These are phyloP conservation scores for Matsumurasca onukii DNA, from an alignment of 1,140 invertebrate species.

Conservation along the genomic window DNA sequence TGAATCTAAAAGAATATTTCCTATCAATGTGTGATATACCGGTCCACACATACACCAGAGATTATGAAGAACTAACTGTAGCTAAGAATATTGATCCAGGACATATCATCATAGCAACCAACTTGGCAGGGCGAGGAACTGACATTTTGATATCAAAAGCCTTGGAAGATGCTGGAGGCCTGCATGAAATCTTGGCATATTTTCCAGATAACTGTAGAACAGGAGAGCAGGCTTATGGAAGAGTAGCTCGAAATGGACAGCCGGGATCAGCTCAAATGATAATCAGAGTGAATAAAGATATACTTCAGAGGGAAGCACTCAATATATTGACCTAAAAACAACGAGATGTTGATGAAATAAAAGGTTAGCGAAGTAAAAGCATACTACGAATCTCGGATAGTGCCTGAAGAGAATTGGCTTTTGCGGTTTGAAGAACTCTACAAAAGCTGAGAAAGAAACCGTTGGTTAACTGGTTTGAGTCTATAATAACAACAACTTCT, in stretches of 20 bases:
- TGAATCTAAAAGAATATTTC: not conserved
- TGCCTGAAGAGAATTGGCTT: not conserved
- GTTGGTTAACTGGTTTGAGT: not conserved
- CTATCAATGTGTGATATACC: conserved; percentile 33
- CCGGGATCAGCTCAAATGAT: conserved; percentile 44
- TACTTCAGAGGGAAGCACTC: no score
- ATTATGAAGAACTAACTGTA: conserved; percentile 37
- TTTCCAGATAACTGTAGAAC: conserved; percentile 46
- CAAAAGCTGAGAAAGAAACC: not conserved
- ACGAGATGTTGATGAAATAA: no score
- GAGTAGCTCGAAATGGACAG: conserved; percentile 46
- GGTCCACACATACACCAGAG: conserved; percentile 36
- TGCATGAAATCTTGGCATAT: conserved; percentile 48
- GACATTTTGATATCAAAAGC: conserved; percentile 45
- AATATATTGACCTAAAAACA: no score
- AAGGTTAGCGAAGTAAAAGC: not conserved
- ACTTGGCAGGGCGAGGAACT: conserved; percentile 49
- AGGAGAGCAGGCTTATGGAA: conserved; percentile 48
- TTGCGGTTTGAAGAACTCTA: not conserved
- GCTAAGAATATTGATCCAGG: conserved; percentile 29
- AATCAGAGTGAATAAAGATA: conserved; percentile 20
- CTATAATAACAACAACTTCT: not conserved
- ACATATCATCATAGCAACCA: conserved; percentile 48
- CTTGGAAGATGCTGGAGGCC: conserved; percentile 44
- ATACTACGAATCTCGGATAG: not conserved